Percentiles rank a stretch among this genome's conserved stretches.
Conservation (phyloP, 2,888 invertebrate genomes). For the Scaptomyza reducta region DNA sequence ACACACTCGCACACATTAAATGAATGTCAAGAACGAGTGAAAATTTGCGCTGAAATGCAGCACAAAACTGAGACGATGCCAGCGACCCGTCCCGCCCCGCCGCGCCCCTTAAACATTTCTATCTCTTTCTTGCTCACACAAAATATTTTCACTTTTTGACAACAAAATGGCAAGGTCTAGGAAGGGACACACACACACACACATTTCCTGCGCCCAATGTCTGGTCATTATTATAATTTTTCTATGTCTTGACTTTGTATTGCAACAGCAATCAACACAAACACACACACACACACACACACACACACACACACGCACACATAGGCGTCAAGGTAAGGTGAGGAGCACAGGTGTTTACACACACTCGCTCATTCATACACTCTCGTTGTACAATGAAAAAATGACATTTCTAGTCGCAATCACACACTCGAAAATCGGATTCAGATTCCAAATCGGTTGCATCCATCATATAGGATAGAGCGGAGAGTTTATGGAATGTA, state of each 20-base stretch:
- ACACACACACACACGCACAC: too few species aligned
- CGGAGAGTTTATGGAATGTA: too few species aligned
- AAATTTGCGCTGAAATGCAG: slow-evolving; percentile 74
- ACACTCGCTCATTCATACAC: too few species aligned
- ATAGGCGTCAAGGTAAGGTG: too few species aligned
- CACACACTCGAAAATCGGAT: slow-evolving; percentile 9
- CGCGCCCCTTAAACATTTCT: too few species aligned
- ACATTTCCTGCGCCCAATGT: slow-evolving; percentile 26
- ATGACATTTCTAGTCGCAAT: slow-evolving; percentile 8
- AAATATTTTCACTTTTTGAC: slow-evolving; percentile 49
- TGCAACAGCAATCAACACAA: slow-evolving; percentile 43
- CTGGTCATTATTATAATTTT: slow-evolving; percentile 64
- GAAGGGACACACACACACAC: not conserved
- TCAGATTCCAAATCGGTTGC: too few species aligned
- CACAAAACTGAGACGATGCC: slow-evolving; percentile 52
- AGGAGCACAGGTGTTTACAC: slow-evolving; percentile 38
- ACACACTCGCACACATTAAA: not conserved
- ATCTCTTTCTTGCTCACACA: not conserved
- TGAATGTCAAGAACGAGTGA: slow-evolving; percentile 75
- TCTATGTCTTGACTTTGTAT: slow-evolving; percentile 45
- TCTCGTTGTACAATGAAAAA: too few species aligned
- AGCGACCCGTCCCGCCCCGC: slow-evolving; percentile 37
- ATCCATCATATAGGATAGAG: too few species aligned
- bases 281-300: slow-evolving; percentile 10
- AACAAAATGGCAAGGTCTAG: not conserved